A percentile compares a stretch with the other conserved stretches of the same genome.
Evolutionary conservation across 2,888 invertebrate species (phyloP).

Genomic region (Junonia oenone): DNA sequence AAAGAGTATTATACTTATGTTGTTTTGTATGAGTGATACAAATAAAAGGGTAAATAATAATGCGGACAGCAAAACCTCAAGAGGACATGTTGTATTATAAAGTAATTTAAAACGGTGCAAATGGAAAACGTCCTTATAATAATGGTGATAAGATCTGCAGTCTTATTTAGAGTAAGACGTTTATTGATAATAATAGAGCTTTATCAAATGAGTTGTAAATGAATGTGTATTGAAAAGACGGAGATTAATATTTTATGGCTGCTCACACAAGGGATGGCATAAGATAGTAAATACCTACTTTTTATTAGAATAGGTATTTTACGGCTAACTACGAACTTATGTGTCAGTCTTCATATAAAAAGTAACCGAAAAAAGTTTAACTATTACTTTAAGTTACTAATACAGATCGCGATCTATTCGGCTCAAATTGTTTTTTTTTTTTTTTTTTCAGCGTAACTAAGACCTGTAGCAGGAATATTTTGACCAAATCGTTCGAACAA

Average conservation of each 20-base stretch:
- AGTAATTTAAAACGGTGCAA: neutral
- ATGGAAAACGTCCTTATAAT: neutral
- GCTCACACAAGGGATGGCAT: no score
- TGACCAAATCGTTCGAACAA: neutral
- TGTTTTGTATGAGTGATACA: neutral
- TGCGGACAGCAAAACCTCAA: neutral
- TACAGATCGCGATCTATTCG: no score
- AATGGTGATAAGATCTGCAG: neutral
- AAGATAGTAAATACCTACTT: no score
- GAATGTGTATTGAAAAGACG: no score
- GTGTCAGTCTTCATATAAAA: no score
- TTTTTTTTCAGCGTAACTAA: no score
- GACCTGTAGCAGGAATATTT: neutral
- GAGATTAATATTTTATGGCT: no score
- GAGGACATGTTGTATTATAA: neutral
- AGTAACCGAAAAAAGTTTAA: no score
- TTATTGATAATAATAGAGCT: neutral
- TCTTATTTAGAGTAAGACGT: neutral
- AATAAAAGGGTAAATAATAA: neutral
- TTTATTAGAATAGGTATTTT: no score
- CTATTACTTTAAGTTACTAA: no score
- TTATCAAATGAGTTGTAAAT: neutral
- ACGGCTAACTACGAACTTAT: no score
- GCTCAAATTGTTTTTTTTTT: no score
- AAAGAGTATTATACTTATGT: neutral